Conservation (phyloP, 2,797 vertebrate species). For the Zalophus californianus region DNA sequence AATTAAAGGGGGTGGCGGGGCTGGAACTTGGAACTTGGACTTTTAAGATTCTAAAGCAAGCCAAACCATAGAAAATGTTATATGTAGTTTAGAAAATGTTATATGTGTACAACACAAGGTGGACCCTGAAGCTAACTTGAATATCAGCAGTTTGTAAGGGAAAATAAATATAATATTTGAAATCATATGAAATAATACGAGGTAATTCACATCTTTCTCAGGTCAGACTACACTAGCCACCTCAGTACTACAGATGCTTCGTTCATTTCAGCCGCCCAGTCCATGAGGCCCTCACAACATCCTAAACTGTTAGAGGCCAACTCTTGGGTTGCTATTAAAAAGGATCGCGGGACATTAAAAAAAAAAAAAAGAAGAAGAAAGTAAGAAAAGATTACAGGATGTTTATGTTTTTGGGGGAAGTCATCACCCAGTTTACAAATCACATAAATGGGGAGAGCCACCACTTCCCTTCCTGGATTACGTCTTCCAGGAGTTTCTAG, state of each 20-base stretch:
- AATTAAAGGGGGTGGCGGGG: background rate
- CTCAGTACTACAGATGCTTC: conserved; percentile 92
- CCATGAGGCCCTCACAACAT: conserved; percentile 94
- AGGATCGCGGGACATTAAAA: conserved; percentile 87
- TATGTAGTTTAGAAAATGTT: background rate
- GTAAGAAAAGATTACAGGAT: conserved; percentile 89
- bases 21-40: background rate
- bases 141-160: background rate
- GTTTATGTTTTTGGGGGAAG: conserved; percentile 89
- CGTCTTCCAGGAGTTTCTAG: conserved; percentile 84
- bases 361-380: background rate
- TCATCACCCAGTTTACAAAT: conserved; percentile 95
- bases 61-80: background rate
- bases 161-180: background rate
- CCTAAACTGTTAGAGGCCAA: conserved; percentile 89
- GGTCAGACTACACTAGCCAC: background rate
- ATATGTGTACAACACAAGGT: background rate
- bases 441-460: conserved; percentile 88
- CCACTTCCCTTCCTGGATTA: conserved; percentile 85
- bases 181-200: background rate
- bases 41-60: conserved; percentile 11
- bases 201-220: background rate
- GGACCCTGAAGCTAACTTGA: background rate
- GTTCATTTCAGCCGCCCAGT: conserved; percentile 93
- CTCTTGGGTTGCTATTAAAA: conserved; percentile 85